These are phyloP conservation scores for Heliconius eleuchia DNA, from an alignment of 1,140 invertebrate genomes.

Conservation along the genomic window DNA sequence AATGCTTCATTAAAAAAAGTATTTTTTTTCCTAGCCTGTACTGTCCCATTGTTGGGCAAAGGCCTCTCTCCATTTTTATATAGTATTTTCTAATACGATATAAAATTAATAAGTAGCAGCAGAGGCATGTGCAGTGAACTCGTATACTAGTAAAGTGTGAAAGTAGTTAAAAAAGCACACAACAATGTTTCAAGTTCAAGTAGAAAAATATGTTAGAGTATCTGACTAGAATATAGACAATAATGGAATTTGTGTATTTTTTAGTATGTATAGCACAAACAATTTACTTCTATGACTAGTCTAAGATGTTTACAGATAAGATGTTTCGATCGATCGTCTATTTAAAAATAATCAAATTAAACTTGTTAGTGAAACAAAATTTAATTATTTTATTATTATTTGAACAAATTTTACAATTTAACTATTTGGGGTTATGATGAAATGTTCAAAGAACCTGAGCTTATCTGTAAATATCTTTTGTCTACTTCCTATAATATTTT, in stretches of 20 bases:
- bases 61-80: too few relatives aligned
- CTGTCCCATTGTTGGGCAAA: too few relatives aligned
- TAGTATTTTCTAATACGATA: too few relatives aligned
- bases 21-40: too few relatives aligned
- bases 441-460: background rate
- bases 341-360: background rate
- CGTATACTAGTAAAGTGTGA: background rate
- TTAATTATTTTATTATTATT: background rate
- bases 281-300: background rate
- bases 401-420: background rate
- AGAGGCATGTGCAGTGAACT: too few relatives aligned
- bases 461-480: slow-evolving; percentile 26
- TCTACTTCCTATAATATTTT: slow-evolving; percentile 12
- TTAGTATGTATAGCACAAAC: background rate
- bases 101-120: too few relatives aligned
- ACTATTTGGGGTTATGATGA: background rate
- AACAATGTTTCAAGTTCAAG: slow-evolving; percentile 45
- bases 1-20: too few relatives aligned
- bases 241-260: slow-evolving; percentile 2
- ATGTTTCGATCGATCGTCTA: background rate
- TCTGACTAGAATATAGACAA: slow-evolving; percentile 50
- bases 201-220: slow-evolving; percentile 72
- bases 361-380: background rate
- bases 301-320: slow-evolving; percentile 19
- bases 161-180: slow-evolving; percentile 43